A percentile compares a stretch with the other conserved stretches of the same genome.
Conservation (phyloP, 2,797 vertebrate genomes). For the Dallia pectoralis region DNA sequence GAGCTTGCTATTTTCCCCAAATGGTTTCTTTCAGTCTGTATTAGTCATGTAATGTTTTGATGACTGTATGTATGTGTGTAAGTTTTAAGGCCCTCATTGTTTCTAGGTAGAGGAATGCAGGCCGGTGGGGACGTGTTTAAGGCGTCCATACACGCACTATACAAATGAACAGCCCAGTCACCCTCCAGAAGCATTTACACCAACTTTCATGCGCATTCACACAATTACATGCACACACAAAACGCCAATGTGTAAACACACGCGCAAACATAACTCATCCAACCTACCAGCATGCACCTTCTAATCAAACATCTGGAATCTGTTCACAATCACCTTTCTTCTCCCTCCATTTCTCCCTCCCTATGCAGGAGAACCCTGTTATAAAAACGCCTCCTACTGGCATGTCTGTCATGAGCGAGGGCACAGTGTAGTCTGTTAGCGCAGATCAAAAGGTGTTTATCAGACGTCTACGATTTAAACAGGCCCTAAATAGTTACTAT, state of each 20-base stretch:
- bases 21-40: neutral
- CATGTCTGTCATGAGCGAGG: slow-evolving; percentile 63
- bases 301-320: slow-evolving; percentile 77
- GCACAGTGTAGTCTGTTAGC: slow-evolving; percentile 62
- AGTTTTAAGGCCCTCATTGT: slow-evolving; percentile 43
- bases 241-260: neutral
- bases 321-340: slow-evolving; percentile 45
- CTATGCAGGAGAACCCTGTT: slow-evolving; percentile 5
- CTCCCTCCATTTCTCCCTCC: slow-evolving; percentile 7
- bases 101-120: slow-evolving; percentile 57
- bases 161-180: slow-evolving; percentile 21
- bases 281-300: slow-evolving; percentile 55
- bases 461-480: slow-evolving; percentile 61
- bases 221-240: slow-evolving; percentile 19
- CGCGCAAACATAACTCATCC: slow-evolving; percentile 50
- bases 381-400: slow-evolving; percentile 19
- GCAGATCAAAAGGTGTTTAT: slow-evolving; percentile 61
- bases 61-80: slow-evolving; percentile 4
- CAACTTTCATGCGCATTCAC: slow-evolving; percentile 1
- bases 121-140: slow-evolving; percentile 60
- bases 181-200: slow-evolving; percentile 29
- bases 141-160: slow-evolving; percentile 31
- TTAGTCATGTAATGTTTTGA: neutral
- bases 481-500: slow-evolving; percentile 72
- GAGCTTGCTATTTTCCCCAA: neutral